Evolutionary conservation across 2,113 vertebrate genomes (phyloP).

Genomic region (Malaclemys terrapin): DNA sequence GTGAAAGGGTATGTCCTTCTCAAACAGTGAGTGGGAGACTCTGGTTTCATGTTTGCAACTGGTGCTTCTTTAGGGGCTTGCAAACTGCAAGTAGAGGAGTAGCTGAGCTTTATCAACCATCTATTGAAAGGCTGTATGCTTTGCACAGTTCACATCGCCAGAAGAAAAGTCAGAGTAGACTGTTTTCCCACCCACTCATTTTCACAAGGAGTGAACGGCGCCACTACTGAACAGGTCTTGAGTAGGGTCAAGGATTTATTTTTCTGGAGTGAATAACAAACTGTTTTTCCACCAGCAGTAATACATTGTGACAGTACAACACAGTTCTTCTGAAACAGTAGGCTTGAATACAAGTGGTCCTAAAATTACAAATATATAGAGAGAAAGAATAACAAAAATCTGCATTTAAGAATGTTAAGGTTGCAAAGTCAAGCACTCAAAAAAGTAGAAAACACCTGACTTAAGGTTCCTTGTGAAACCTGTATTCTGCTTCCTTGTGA

Average conservation of each 20-base stretch:
- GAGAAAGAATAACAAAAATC: fast-evolving
- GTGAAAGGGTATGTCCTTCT: conserved; percentile 63
- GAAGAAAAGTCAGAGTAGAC: conserved; percentile 49
- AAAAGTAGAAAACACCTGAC: background rate
- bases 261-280: conserved; percentile 43
- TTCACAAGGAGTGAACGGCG: conserved; percentile 59
- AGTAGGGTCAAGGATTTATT: conserved; percentile 69
- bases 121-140: background rate
- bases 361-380: background rate
- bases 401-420: fast-evolving
- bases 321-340: background rate
- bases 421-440: background rate
- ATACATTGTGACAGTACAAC: background rate
- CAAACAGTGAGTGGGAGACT: conserved; percentile 57
- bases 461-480: background rate
- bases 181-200: conserved; percentile 63
- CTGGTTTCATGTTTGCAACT: background rate
- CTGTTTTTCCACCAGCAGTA: conserved; percentile 37
- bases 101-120: conserved; percentile 48
- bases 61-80: conserved; percentile 41
- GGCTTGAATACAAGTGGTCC: background rate
- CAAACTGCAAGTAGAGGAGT: conserved; percentile 49
- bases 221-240: conserved; percentile 55
- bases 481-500: background rate
- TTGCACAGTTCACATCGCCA: conserved; percentile 33